Base-by-base conservation (phyloP, 2,797 vertebrate species). In the Kryptopterus vitreolus region DNA sequence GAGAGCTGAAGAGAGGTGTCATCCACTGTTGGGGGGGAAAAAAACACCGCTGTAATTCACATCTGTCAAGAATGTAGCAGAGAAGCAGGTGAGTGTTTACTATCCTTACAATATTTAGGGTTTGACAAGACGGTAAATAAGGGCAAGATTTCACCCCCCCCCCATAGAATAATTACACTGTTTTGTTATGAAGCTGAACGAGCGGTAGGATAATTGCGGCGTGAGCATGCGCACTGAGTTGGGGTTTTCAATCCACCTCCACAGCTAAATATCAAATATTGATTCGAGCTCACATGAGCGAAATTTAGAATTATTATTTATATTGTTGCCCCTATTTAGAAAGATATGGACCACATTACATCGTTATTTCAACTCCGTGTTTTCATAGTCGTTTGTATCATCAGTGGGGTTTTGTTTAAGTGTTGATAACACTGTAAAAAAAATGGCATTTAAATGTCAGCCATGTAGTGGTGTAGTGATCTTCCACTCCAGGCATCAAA, bases 151-250 rank as follows among this genome's bases (percentile, higher is more conserved):
- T 5, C 12, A 31, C 24, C 24, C 38, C 8, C 52, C 24, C 24
- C 38, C 8, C 52, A 57, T 10, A 53, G 26, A 33, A 31, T 31
- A 33, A 31, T 31, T 71, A 33, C 24, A 4, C 18, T 50, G 68
- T 69, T 29, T 29, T 11, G 7, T 69, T 48, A 50, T 11, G 7
- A 31, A 50, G 20, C 48, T 48, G 13, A 69, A 29, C 16, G 5
- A 5, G 66, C 24, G 13, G 63, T 69, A 69, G 48, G 50, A 33
- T 33, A 53, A n/a, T 33, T 71, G 73, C 38, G 38, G 5, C 29
- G 38, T 61, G 73, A 18, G 57, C 73, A 76, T 76, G 73, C 73
- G 73, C 73, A 76, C 57, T 48, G 57, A 59, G 55, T 12, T 3
- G 69, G n/a, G 20, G 29, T 38, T 53, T 55, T 55, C 20, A 61